These are phyloP conservation scores for Hydrotaea cyrtoneurina DNA, from an alignment of 2,888 invertebrate genomes.

Conservation along the genomic window DNA sequence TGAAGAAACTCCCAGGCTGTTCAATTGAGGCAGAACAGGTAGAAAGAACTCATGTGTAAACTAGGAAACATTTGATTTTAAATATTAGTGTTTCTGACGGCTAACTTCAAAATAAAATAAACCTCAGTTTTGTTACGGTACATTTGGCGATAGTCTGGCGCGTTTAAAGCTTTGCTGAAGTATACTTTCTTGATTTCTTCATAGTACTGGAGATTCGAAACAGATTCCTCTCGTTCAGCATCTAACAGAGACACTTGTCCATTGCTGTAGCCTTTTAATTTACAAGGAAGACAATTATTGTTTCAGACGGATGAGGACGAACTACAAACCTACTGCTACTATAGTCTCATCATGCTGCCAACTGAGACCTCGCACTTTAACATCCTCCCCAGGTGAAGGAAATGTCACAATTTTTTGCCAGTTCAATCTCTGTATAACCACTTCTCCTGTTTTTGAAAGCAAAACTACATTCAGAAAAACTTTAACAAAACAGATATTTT, in stretches of 20 bases:
- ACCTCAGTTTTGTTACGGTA: slow-evolving; percentile 73
- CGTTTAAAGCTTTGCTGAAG: slow-evolving; percentile 83
- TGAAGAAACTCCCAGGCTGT: slow-evolving; percentile 82
- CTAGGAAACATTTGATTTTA: slow-evolving; percentile 73
- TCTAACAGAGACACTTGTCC: slow-evolving; percentile 88
- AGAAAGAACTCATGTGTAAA: slow-evolving; percentile 83
- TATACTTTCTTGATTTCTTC: slow-evolving; percentile 87
- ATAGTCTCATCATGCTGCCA: slow-evolving; percentile 98
- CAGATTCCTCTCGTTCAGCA: slow-evolving; percentile 91
- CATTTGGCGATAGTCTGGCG: slow-evolving; percentile 71
- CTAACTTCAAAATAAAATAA: background rate
- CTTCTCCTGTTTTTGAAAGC: slow-evolving; percentile 86
- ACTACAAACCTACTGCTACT: slow-evolving; percentile 80
- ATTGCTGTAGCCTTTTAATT: slow-evolving; percentile 85
- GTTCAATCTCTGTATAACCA: slow-evolving; percentile 92
- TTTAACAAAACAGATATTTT: too few relatives aligned
- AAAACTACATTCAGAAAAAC: background rate
- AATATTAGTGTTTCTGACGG: background rate
- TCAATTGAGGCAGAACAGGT: slow-evolving; percentile 83
- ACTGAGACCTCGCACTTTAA: slow-evolving; percentile 88
- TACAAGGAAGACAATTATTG: background rate
- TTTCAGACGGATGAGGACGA: background rate
- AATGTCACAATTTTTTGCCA: slow-evolving; percentile 97
- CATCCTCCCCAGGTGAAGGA: slow-evolving; percentile 88
- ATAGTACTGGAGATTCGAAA: slow-evolving; percentile 85